Base-by-base conservation (phyloP, 2,797 vertebrate genomes). In the Malacoctenus gilli region DNA sequence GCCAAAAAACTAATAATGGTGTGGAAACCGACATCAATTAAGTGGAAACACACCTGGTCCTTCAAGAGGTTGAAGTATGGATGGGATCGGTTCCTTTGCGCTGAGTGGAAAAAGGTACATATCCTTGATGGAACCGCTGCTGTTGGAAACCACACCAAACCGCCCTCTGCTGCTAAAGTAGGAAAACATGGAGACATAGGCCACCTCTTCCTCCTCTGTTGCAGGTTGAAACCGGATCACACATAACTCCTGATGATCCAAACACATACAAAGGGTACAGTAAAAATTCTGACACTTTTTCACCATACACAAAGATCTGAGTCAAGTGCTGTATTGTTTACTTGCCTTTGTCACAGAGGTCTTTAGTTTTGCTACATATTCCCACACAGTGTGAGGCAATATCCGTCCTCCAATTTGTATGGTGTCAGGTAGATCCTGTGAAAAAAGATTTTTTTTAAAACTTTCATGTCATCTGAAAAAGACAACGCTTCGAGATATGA, bases 111-210 rank as follows among this genome's bases (percentile, higher is more conserved):
- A 95, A 79, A 99, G 91, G 89, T 99, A 99, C 67, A 99, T 91
- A 85, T 99, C 96, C 88, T 99, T 99, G 80, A 99, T 89, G 69
- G 93, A 94, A 72, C 91, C 93, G 90, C 90, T 94, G 80, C 91
- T 94, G 85, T 97, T 98, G 68, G 96, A 93, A 35, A 99, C 94
- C 41, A 99, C 97, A 63, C 97, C 97, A 66, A 97, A 99, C 77
- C 97, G 95, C 59, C 94, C 92, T 58, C 97, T 95, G 88, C 97
- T 99, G 91, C 94, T 99, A 78, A 99, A 99, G 88, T 99, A 99
- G 51, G 97, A 99, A 90, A 98, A 99, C 19, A 99, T 92, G 46
- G 97, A 99, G 46, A 98, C 95, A 68, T 99, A 99, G 77, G 97
- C 96, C 47, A 97, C 96, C 77, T 98, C 95, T 62, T 99, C 97